phyloP scores from a whole-genome alignment of 2,888 invertebrate genomes.

The Eupithecia inturbata region DNA sequence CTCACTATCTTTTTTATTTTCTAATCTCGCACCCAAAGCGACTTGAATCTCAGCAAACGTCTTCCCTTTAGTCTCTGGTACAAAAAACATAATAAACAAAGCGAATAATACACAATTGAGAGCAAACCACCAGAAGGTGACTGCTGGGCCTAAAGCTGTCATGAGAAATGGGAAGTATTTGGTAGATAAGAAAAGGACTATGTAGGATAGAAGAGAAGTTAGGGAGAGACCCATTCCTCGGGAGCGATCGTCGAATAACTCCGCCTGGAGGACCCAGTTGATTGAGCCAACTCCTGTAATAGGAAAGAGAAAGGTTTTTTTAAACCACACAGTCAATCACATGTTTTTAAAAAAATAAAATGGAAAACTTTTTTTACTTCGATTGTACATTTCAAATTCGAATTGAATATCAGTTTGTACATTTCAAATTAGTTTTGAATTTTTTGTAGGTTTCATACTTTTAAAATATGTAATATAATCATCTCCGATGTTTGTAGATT shows the following conservation, averaged over 20 bases:
- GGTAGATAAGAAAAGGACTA: conserved; percentile 53
- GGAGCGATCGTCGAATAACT: conserved; percentile 61
- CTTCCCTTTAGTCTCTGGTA: conserved; percentile 74
- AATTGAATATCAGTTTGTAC: no score
- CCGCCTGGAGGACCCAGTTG: conserved; percentile 59
- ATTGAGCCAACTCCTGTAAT: conserved; percentile 63
- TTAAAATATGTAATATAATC: no score
- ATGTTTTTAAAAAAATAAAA: no score
- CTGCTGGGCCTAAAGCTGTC: conserved; percentile 53
- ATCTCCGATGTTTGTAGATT: no score
- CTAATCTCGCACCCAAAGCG: conserved; percentile 45
- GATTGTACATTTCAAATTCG: no score
- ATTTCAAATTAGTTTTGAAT: no score
- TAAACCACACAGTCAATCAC: neutral
- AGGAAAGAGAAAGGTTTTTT: conserved; percentile 11
- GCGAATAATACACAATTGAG: conserved; percentile 50
- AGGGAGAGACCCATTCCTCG: conserved; percentile 57
- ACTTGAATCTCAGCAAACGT: conserved; percentile 66
- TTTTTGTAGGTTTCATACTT: no score
- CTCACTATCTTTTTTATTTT: neutral
- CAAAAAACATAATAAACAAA: conserved; percentile 51
- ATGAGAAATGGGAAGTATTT: conserved; percentile 58
- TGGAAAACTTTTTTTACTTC: no score
- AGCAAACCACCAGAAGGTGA: conserved; percentile 61
- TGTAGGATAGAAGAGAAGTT: conserved; percentile 38